Base-by-base conservation (phyloP, 2,797 vertebrate species). In the Sebastes minor region DNA sequence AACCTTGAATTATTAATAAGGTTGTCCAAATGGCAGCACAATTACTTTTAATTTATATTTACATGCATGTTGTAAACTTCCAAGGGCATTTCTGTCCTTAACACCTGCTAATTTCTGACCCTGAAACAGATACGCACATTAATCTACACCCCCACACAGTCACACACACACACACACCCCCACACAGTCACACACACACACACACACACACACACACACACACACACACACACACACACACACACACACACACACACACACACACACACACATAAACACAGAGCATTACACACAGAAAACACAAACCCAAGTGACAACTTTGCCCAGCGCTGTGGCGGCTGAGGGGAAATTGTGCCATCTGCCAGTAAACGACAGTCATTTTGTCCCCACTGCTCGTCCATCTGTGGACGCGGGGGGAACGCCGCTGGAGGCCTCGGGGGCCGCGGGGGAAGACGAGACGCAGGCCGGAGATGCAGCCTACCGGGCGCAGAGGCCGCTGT, bases 331-430 rank as follows among this genome's bases (percentile, higher is more conserved):
- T 42, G 89, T 2, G 53, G 84, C 18, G 62, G 81, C 85, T 81
- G 84, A 91, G 81, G 83, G 83, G 84, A 88, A 88, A 84, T 60
- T 52, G 70, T 69, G 84, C 91, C 94, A 94, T 94, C 92, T 94
- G 94, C 89, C 88, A 88, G 84, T 69, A 84, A 87, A 87, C 81
- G 87, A 88, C 86, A 64, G 85, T 89, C 91, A 83, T 71, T 92
- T 93, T 91, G 84, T 87, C 73, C 92, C 91, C 59, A 89, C 88
- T 88, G 92, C 88, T 91, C 6, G 28, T 86, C 92, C 93, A 93
- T 94, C 89, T 92, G 90, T 92, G 90, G 88, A 86, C 28, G 68
- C 35, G 67, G 82, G 78, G 81, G 78, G 73, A 70, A 22, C 67
- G 27, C 78, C 35, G 61, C 85, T 76, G 86, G 87, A 81, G 76